Percentiles rank a stretch among this genome's conserved stretches.
These are phyloP conservation scores for Oasisia sp. DNA, from an alignment of 2,888 invertebrate species.

Conservation along the genomic window DNA sequence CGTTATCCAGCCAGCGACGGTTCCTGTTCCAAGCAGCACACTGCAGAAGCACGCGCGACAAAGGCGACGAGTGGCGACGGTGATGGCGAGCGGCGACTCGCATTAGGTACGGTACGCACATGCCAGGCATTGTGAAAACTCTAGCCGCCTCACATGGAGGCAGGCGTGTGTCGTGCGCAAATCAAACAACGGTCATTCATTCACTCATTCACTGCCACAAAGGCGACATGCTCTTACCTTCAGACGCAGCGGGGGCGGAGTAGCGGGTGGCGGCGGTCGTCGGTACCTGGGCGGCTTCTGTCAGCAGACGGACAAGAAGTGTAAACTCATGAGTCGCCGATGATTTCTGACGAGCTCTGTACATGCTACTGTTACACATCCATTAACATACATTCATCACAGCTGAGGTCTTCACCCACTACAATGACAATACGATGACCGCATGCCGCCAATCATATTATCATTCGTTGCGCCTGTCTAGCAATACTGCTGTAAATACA, in stretches of 20 bases:
- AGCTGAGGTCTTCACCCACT: too few species aligned
- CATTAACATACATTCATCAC: background rate
- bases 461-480: background rate
- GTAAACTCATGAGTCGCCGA: background rate
- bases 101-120: background rate
- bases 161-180: background rate
- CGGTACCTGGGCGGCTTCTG: background rate
- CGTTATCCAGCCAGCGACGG: background rate
- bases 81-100: background rate
- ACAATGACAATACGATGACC: background rate
- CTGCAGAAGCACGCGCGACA: constrained; percentile 9
- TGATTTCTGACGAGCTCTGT: background rate
- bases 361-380: background rate
- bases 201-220: constrained; percentile 4
- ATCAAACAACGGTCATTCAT: background rate
- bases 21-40: constrained; percentile 3
- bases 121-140: background rate
- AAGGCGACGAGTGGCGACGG: background rate
- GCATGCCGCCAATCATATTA: background rate
- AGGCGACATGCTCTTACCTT: background rate
- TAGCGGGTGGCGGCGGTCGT: background rate
- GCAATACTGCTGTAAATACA: background rate
- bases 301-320: constrained; percentile 9
- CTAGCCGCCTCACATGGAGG: background rate
- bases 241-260: background rate